These are phyloP conservation scores for Carapus acus DNA, from an alignment of 2,797 vertebrate genomes.

Conservation along the genomic window DNA sequence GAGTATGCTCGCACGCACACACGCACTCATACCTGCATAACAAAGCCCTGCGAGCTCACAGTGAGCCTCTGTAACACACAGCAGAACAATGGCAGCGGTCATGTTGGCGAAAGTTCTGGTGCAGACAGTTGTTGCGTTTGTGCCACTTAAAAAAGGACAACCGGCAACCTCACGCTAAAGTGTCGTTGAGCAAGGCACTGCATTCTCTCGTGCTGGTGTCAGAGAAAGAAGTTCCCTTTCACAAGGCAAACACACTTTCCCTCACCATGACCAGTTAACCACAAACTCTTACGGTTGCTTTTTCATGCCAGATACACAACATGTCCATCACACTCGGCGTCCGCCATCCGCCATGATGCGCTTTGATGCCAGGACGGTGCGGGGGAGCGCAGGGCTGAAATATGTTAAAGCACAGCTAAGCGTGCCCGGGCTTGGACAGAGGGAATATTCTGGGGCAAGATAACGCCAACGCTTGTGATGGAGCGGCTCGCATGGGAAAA, in stretches of 20 bases:
- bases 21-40: constrained; percentile 1
- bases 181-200: constrained; percentile 2
- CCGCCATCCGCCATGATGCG: constrained; percentile 6
- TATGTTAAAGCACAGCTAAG: constrained; percentile 39
- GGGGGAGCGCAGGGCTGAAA: too few relatives aligned
- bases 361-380: constrained; percentile 21
- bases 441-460: constrained; percentile 59
- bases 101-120: constrained; percentile 26
- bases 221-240: too few relatives aligned
- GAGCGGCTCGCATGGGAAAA: constrained; percentile 58
- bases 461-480: constrained; percentile 50
- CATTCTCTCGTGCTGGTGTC: too few relatives aligned
- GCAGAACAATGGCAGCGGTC: constrained; percentile 28
- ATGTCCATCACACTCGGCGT: constrained; percentile 4
- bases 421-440: constrained; percentile 48
- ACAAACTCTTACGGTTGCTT: neutral
- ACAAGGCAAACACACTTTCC: neutral
- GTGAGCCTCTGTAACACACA: constrained; percentile 38
- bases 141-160: too few relatives aligned
- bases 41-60: neutral
- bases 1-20: constrained; percentile 9
- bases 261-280: constrained; percentile 7
- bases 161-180: neutral
- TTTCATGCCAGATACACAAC: constrained; percentile 13
- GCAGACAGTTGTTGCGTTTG: constrained; percentile 32